phyloP scores from a whole-genome alignment of 1,140 invertebrate genomes.

The roundworm (Caenorhabditis elegans) region WBcel235 BX284606.5:2739001-2739500 shows the following conservation, averaged over 20 bases:
- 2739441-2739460: no score
- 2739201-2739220: background rate
- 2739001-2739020: background rate
- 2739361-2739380: no score
- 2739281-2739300: background rate
- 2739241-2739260: constrained; percentile 1
- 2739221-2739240: background rate
- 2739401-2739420: no score
- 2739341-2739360: no score
- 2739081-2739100: constrained; percentile 3
- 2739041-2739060: constrained; percentile 1
- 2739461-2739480: no score
- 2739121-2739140: constrained; percentile 25
- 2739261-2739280: background rate
- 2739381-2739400: no score
- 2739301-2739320: no score
- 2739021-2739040: background rate
- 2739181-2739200: constrained; percentile 17
- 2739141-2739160: background rate
- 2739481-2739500: no score
- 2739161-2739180: background rate
- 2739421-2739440: no score
- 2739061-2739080: background rate
- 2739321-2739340: no score
- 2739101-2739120: constrained; percentile 13